A percentile compares a stretch with the other conserved stretches of the same genome.
Evolutionary conservation across 1,140 invertebrate genomes (phyloP).

Genomic region (Papilio dardanus): DNA sequence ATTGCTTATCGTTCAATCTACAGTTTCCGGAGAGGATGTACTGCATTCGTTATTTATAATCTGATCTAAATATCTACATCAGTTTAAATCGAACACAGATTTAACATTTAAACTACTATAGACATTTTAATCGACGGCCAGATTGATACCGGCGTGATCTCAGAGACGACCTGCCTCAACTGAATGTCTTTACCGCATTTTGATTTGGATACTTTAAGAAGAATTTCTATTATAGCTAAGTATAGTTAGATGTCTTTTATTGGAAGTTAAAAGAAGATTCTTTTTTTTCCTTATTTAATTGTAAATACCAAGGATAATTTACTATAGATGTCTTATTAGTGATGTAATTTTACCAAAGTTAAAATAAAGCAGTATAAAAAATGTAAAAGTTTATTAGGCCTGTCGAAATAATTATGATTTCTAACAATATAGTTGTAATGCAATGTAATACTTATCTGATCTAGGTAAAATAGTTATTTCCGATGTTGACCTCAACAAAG

Average conservation of each 20-base stretch:
- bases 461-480: slow-evolving; percentile 40
- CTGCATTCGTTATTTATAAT: slow-evolving; percentile 54
- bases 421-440: slow-evolving; percentile 13
- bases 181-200: background rate
- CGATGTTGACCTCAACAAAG: slow-evolving; percentile 68
- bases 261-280: background rate
- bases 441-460: slow-evolving; percentile 13
- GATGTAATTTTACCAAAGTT: background rate
- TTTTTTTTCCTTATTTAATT: background rate
- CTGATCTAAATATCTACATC: slow-evolving; percentile 51
- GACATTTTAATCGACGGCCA: background rate
- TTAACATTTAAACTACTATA: slow-evolving; percentile 29
- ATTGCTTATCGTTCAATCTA: slow-evolving; percentile 56
- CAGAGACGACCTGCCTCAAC: slow-evolving; percentile 13
- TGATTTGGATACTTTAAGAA: background rate
- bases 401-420: slow-evolving; percentile 6
- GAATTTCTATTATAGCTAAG: background rate
- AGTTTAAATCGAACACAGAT: slow-evolving; percentile 50
- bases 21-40: slow-evolving; percentile 52
- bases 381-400: slow-evolving; percentile 2
- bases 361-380: background rate
- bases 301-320: background rate
- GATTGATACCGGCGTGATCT: background rate
- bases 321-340: background rate
- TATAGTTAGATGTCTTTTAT: background rate